phyloP scores from a whole-genome alignment of 2,113 vertebrate species.

The Gambusia holbrooki region DNA sequence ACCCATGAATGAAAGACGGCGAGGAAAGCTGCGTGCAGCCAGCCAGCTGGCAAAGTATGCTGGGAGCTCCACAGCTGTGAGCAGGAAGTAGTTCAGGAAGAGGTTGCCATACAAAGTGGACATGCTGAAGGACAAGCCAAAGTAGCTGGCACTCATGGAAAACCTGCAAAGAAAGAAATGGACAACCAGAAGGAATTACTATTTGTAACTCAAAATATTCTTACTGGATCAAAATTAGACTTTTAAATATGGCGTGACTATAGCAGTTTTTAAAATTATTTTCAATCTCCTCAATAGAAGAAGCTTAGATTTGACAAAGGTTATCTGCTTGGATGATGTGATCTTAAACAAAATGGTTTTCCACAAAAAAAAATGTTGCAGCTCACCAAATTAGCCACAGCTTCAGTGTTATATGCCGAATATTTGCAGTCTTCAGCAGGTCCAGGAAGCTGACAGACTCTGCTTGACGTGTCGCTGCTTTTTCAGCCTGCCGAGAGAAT shows the following conservation, averaged over 20 bases:
- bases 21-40: slow-evolving; percentile 24
- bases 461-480: not conserved
- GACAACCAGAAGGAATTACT: not conserved
- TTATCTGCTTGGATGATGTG: too few species aligned
- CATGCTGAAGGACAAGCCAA: slow-evolving; percentile 54
- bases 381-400: slow-evolving; percentile 65
- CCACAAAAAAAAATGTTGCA: not conserved
- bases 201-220: too few species aligned
- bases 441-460: slow-evolving; percentile 33
- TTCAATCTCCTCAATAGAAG: not conserved
- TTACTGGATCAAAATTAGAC: too few species aligned
- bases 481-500: slow-evolving; percentile 39
- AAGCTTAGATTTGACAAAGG: not conserved
- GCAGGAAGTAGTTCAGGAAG: slow-evolving; percentile 54
- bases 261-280: too few species aligned
- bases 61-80: slow-evolving; percentile 38
- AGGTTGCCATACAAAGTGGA: slow-evolving; percentile 48
- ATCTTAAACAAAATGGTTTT: not conserved
- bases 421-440: slow-evolving; percentile 47
- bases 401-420: slow-evolving; percentile 32
- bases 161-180: slow-evolving; percentile 51
- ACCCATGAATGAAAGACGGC: slow-evolving; percentile 14
- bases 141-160: slow-evolving; percentile 32
- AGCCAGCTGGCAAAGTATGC: slow-evolving; percentile 28
- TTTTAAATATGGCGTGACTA: too few species aligned